phyloP scores from a whole-genome alignment of 2,888 invertebrate species.

The Hybos culiciformis region DNA sequence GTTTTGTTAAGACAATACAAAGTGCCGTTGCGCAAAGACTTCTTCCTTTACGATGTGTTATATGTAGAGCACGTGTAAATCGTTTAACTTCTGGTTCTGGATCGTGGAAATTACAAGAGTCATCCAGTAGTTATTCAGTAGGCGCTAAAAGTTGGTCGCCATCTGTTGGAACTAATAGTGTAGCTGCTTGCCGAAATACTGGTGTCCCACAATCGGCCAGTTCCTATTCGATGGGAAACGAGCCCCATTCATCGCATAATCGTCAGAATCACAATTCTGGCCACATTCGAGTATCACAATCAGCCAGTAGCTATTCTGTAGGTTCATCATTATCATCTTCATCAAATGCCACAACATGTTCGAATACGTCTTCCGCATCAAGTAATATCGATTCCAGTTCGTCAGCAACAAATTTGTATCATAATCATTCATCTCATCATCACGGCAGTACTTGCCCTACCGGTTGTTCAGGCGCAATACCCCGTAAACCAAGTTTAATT shows the following conservation, averaged over 20 bases:
- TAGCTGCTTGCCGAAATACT: no score
- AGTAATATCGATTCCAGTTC: conserved; percentile 38
- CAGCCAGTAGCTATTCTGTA: conserved; percentile 72
- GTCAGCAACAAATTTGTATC: conserved; percentile 12
- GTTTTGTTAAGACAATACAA: conserved; percentile 96
- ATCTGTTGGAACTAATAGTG: conserved; percentile 17
- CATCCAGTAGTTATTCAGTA: conserved; percentile 50
- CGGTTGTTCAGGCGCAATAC: conserved; percentile 59
- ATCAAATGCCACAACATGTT: conserved; percentile 29
- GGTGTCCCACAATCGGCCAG: conserved; percentile 52
- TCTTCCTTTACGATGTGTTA: conserved; percentile 84
- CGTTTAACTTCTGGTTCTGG: conserved; percentile 34
- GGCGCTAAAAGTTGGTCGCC: conserved; percentile 38
- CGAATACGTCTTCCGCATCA: conserved; percentile 40
- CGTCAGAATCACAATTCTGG: conserved; percentile 19
- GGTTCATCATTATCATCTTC: conserved; percentile 60
- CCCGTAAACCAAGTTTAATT: conserved; percentile 40
- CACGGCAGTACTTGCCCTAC: conserved; percentile 36
- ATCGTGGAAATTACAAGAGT: conserved; percentile 42
- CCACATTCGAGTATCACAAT: conserved; percentile 49
- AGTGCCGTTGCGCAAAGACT: conserved; percentile 89
- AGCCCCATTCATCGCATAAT: conserved; percentile 29
- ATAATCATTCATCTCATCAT: conserved; percentile 20
- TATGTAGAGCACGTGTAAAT: conserved; percentile 53
- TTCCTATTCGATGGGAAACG: conserved; percentile 52